Conservation (phyloP, 2,113 vertebrate species). For the Heptranchias perlo region DNA sequence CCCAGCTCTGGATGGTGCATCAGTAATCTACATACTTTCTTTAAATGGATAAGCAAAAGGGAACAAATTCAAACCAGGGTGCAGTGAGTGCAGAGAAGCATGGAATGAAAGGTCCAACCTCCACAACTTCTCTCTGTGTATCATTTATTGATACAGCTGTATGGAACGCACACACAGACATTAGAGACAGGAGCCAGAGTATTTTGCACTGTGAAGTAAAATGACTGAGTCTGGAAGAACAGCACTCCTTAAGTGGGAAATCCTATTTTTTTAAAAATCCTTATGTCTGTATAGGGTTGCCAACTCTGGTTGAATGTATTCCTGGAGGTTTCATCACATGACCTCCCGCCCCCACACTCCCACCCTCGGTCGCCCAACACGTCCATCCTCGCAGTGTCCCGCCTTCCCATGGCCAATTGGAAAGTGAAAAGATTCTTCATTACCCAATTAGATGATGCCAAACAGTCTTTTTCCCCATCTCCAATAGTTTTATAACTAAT, state of each 20-base stretch:
- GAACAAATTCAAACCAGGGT: background rate
- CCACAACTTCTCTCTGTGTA: background rate
- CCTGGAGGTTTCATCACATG: too few species aligned
- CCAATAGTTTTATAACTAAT: background rate
- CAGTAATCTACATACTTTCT: background rate
- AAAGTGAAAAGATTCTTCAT: background rate
- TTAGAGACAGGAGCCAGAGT: too few species aligned
- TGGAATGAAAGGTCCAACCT: background rate
- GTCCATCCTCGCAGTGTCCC: too few species aligned
- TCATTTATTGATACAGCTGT: too few species aligned
- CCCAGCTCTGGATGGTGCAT: background rate
- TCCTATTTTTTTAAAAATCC: background rate
- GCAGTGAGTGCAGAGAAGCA: background rate
- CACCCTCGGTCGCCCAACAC: too few species aligned
- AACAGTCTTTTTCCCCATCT: background rate
- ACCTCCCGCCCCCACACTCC: too few species aligned
- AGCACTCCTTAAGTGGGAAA: background rate
- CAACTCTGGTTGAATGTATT: background rate
- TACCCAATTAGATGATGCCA: background rate
- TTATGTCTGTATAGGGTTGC: background rate
- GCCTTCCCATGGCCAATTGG: too few species aligned
- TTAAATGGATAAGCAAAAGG: background rate
- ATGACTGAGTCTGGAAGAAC: background rate
- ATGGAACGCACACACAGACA: background rate
- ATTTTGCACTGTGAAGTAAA: background rate